These are phyloP conservation scores for Ochropleura leucogaster DNA, from an alignment of 2,888 invertebrate species.

Conservation along the genomic window DNA sequence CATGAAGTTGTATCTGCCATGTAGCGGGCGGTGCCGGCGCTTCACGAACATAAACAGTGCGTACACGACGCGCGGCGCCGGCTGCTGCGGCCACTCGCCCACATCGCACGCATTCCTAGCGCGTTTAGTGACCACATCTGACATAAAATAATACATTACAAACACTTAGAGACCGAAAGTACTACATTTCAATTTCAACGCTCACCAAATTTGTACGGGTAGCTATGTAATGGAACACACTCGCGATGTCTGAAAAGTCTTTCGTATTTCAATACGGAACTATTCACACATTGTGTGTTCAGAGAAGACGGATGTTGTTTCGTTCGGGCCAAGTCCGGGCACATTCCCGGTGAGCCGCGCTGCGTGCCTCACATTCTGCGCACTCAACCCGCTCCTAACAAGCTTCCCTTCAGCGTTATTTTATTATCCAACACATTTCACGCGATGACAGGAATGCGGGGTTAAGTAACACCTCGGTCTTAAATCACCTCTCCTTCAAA, in stretches of 20 bases:
- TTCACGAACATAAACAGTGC: slow-evolving; percentile 42
- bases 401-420: slow-evolving; percentile 27
- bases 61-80: slow-evolving; percentile 22
- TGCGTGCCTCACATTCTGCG: neutral
- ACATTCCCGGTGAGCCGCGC: neutral
- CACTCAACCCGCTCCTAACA: slow-evolving; percentile 40
- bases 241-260: neutral
- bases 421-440: slow-evolving; percentile 32
- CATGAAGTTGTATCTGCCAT: slow-evolving; percentile 46
- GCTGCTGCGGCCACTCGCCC: slow-evolving; percentile 30
- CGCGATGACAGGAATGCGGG: slow-evolving; percentile 30
- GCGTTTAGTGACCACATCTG: slow-evolving; percentile 29
- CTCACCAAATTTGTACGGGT: neutral
- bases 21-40: slow-evolving; percentile 20
- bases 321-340: no score
- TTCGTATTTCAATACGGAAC: neutral
- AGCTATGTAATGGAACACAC: neutral
- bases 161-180: neutral
- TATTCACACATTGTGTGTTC: neutral
- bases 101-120: slow-evolving; percentile 27
- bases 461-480: slow-evolving; percentile 35
- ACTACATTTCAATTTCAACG: neutral
- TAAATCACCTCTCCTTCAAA: slow-evolving; percentile 31
- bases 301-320: neutral
- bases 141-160: slow-evolving; percentile 14